Evolutionary conservation across 2,113 vertebrate species (phyloP).

Genomic region (Indri indri): DNA sequence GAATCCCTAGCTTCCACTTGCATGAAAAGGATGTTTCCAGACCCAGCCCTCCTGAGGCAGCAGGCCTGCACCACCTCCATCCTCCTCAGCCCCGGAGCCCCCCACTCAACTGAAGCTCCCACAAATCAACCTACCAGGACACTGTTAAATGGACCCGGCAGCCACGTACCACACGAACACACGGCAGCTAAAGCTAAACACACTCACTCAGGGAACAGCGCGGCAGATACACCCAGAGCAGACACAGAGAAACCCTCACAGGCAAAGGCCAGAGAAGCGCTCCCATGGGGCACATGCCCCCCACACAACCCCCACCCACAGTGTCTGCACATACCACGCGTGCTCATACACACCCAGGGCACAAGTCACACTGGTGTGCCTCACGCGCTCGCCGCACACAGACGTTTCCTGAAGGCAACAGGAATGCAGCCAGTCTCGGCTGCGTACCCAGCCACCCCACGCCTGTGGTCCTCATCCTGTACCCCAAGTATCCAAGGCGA

Average conservation of each 20-base stretch:
- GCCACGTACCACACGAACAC: not conserved
- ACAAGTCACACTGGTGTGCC: accelerated
- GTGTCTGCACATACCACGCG: not conserved
- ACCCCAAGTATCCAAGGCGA: not conserved
- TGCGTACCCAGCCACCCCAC: not conserved
- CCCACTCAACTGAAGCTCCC: not conserved
- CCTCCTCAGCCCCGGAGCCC: not conserved
- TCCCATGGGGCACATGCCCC: not conserved
- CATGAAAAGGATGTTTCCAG: not conserved
- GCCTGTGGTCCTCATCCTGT: not conserved
- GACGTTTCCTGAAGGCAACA: not conserved
- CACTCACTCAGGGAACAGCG: not conserved
- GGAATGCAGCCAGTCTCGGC: not conserved
- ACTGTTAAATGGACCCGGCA: not conserved
- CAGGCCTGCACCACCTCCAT: not conserved
- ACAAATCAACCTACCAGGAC: not conserved
- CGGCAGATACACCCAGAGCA: no score
- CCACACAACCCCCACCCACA: not conserved
- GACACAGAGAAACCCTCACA: not conserved
- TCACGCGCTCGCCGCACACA: not conserved
- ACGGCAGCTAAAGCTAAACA: not conserved
- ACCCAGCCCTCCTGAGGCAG: not conserved
- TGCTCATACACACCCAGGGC: not conserved
- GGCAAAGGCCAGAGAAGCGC: accelerated
- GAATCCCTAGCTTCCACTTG: not conserved